A percentile compares a stretch with the other conserved stretches of the same genome.
phyloP scores from a whole-genome alignment of 2,113 vertebrate species.

The Aldabrachelys gigantea region DNA sequence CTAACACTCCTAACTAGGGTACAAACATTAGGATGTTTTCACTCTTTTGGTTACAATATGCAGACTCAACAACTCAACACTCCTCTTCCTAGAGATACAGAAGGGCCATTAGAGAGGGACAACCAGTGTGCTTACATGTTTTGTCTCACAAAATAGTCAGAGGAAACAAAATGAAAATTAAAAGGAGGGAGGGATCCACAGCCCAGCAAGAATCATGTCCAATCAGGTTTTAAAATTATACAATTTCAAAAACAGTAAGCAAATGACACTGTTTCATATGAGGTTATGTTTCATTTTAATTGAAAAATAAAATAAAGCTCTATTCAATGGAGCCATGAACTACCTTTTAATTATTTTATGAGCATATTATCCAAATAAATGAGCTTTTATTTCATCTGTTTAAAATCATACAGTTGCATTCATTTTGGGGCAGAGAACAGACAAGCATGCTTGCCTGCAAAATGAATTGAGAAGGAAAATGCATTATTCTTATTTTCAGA shows the following conservation, averaged over 20 bases:
- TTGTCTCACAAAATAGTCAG: neutral
- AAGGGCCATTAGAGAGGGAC: neutral
- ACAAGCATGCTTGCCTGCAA: neutral
- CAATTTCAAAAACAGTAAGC: neutral
- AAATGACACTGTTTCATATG: fast-evolving
- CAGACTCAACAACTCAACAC: neutral
- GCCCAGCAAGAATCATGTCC: neutral
- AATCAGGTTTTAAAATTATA: neutral
- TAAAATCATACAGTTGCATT: neutral
- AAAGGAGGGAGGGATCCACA: neutral
- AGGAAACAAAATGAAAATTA: neutral
- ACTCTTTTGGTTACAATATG: neutral
- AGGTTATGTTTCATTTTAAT: neutral
- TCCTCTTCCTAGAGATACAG: neutral
- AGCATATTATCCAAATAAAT: neutral
- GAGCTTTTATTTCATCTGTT: neutral
- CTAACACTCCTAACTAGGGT: neutral
- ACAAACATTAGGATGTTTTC: neutral
- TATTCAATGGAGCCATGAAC: neutral
- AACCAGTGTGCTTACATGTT: fast-evolving
- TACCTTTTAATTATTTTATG: neutral
- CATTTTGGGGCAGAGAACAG: neutral
- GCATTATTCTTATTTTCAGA: neutral
- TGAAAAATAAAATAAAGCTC: neutral
- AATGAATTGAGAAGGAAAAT: neutral